These are phyloP conservation scores for Porphyrio hochstetteri DNA, from an alignment of 2,113 vertebrate genomes.

Conservation along the genomic window DNA sequence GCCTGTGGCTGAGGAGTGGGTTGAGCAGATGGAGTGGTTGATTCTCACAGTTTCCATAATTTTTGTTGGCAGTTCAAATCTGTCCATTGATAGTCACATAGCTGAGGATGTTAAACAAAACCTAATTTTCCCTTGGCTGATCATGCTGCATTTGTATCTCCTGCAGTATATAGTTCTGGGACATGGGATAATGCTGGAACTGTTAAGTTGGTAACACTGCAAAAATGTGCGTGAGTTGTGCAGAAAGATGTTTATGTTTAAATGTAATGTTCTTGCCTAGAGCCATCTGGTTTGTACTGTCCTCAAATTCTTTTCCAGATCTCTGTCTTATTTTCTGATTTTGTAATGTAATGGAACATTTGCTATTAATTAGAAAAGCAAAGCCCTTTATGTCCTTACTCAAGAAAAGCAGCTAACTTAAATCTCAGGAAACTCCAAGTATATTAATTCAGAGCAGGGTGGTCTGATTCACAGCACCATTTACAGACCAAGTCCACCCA, in stretches of 20 bases:
- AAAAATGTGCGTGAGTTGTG: background rate
- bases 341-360: slow-evolving; percentile 1
- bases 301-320: slow-evolving; percentile 7
- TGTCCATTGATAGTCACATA: background rate
- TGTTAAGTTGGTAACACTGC: background rate
- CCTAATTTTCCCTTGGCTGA: background rate
- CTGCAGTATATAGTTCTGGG: background rate
- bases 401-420: slow-evolving; percentile 12
- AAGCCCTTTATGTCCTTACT: background rate
- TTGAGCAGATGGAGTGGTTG: background rate
- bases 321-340: slow-evolving; percentile 7
- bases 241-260: slow-evolving; percentile 17
- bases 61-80: background rate
- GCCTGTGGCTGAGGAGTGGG: background rate
- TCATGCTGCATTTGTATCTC: background rate
- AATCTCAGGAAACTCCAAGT: background rate
- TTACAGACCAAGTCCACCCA: background rate
- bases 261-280: background rate
- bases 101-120: background rate
- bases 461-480: background rate
- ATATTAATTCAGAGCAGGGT: background rate
- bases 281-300: slow-evolving; percentile 27
- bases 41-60: background rate
- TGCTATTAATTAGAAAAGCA: slow-evolving; percentile 26
- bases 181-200: background rate